Percentiles rank a stretch among this genome's conserved stretches.
Conservation (phyloP, 2,888 invertebrate species). For the Scaptomyza parva region DNA sequence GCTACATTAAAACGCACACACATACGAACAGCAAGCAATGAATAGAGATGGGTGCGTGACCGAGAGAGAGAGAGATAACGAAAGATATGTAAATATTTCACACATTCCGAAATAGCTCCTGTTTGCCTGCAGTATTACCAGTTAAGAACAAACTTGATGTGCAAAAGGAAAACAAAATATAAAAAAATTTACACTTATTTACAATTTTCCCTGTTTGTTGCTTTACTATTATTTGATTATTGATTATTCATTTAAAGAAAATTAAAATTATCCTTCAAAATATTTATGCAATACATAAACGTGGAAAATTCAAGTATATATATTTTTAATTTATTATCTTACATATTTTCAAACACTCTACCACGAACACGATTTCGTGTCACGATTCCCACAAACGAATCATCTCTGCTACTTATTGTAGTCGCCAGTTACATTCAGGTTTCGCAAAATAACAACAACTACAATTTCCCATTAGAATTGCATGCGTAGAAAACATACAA, state of each 20-base stretch:
- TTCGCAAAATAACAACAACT: conserved; percentile 52
- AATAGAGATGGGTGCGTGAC: conserved; percentile 45
- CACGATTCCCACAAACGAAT: conserved; percentile 33
- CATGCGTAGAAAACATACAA: conserved; percentile 61
- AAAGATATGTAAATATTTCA: neutral
- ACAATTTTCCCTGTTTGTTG: neutral
- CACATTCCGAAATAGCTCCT: neutral
- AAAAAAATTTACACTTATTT: neutral
- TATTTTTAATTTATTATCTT: neutral
- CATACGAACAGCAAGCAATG: conserved; percentile 7
- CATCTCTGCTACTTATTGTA: conserved; percentile 20
- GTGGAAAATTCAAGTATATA: no score
- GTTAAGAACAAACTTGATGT: neutral
- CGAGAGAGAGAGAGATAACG: neutral
- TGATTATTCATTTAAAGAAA: neutral
- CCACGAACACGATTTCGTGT: conserved; percentile 25
- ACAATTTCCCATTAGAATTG: conserved; percentile 65
- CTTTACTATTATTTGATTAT: neutral
- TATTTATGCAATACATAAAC: no score
- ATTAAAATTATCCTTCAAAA: no score
- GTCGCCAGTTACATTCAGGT: conserved; percentile 51
- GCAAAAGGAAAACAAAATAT: neutral
- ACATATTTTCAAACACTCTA: neutral
- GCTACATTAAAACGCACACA: conserved; percentile 18
- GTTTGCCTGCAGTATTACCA: neutral